A percentile compares a stretch with the other conserved stretches of the same genome.
These are phyloP conservation scores for Chiloscyllium punctatum DNA, from an alignment of 2,797 vertebrate genomes.

Conservation along the genomic window DNA sequence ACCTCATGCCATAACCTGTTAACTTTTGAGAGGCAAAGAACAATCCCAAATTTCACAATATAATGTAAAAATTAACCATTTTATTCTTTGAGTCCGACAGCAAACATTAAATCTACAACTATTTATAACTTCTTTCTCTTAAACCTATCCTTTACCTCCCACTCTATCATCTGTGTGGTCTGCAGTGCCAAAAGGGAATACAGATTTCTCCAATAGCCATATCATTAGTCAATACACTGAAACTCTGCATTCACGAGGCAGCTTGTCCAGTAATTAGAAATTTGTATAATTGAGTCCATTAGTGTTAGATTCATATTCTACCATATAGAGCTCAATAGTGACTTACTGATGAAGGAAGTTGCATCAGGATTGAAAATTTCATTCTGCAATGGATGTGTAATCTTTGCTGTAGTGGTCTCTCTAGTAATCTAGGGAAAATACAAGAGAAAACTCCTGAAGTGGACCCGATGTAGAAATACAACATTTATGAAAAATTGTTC, in stretches of 20 bases:
- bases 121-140: too few species aligned
- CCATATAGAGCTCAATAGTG: not conserved
- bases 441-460: not conserved
- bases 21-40: too few species aligned
- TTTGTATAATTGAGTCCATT: not conserved
- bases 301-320: not conserved
- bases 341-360: not conserved
- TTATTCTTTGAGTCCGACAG: too few species aligned
- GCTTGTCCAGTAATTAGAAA: not conserved
- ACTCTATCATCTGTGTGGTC: not conserved
- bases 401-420: not conserved
- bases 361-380: not conserved
- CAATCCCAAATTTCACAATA: too few species aligned
- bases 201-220: slow-evolving; percentile 27
- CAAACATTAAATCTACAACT: too few species aligned
- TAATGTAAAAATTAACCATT: too few species aligned
- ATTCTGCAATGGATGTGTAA: not conserved
- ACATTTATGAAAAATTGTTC: not conserved
- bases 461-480: not conserved
- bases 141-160: too few species aligned
- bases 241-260: not conserved
- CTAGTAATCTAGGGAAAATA: not conserved
- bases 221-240: not conserved
- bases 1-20: too few species aligned
- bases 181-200: not conserved